Evolutionary conservation across 2,888 invertebrate genomes (phyloP), one percentile per base, ranked within the genome.

Genomic region (Frankliniella intonsa): DNA sequence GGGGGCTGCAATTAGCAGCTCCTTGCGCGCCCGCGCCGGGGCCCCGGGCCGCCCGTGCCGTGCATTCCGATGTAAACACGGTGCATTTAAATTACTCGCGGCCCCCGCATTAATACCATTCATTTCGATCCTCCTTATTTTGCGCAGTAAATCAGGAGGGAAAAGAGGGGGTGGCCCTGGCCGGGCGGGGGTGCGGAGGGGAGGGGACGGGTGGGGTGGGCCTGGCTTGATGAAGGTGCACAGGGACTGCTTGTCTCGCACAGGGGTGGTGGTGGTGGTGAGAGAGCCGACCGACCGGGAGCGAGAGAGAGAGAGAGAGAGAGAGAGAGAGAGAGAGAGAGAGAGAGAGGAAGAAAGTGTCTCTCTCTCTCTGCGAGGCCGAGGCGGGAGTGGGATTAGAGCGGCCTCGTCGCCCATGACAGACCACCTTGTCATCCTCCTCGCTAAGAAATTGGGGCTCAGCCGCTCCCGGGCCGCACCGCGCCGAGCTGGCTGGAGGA

Each of bases 221-320:
- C 12, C 62, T 62, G 62, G 62, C 69, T 76, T 76, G 69, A 76
- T 76, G 69, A 76, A 76, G 69, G 69, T 76, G 69, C 69, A 25
- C 14, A 19, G 55, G 55, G 55, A 55, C 55, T 5, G 55, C 55
- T 55, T 19, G 55, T 55, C 55, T 55, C 17, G 55, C 38, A 38
- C 38, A 38, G 55, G 55, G 19, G 55, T 19, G 55, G 14, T 12
- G 55, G 55, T 7, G 17, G n/a, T n/a, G n/a, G n/a, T 11, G 55
- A 55, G 19, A 55, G 55, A 55, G 55, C 5, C 55, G 8, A n/a
- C n/a, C n/a, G n/a, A n/a, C n/a, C 38, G 38, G 38, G 38, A 38
- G 38, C 38, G 38, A 38, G 38, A 38, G 38, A 38, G 38, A 38
- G 2, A 5, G 38, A 38, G 5, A 38, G 38, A 5, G n/a, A n/a